Conservation (phyloP, 2,888 invertebrate species). For the Scaptomyza tumidula region DNA sequence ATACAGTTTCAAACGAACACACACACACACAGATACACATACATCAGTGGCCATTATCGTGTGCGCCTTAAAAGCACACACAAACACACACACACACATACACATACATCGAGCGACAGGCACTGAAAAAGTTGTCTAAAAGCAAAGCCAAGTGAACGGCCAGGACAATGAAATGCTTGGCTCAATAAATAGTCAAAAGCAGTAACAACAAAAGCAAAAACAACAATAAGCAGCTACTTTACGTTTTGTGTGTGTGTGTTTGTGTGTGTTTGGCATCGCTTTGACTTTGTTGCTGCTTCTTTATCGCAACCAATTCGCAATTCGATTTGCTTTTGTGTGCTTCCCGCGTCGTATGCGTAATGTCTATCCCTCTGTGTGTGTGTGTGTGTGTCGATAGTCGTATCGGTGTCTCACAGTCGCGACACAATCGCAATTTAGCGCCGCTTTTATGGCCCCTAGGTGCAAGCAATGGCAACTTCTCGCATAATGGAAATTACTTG, state of each 20-base stretch:
- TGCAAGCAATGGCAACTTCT: constrained; percentile 47
- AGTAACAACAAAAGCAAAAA: constrained; percentile 28
- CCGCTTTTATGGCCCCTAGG: constrained; percentile 67
- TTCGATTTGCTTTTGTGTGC: constrained; percentile 78
- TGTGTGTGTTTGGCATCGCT: constrained; percentile 33
- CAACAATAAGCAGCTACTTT: constrained; percentile 29
- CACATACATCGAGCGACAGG: constrained; percentile 23
- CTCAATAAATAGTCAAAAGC: constrained; percentile 76
- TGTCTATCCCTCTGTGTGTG: constrained; percentile 51
- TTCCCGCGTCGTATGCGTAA: constrained; percentile 74
- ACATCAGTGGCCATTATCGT: constrained; percentile 75
- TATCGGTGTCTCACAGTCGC: constrained; percentile 64
- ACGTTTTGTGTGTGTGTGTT: constrained; percentile 19
- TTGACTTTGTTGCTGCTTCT: constrained; percentile 58
- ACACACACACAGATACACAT: constrained; percentile 20
- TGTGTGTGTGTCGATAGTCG: constrained; percentile 22
- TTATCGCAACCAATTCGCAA: constrained; percentile 76
- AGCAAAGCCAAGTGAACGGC: constrained; percentile 62
- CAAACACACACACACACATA: background rate
- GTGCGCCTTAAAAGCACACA: constrained; percentile 71
- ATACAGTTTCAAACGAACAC: constrained; percentile 28
- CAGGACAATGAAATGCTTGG: constrained; percentile 74
- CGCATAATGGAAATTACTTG: constrained; percentile 78
- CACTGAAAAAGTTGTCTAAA: constrained; percentile 75
- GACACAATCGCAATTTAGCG: constrained; percentile 77